phyloP scores from a whole-genome alignment of 2,113 vertebrate genomes.

The Gadus chalcogrammus region DNA sequence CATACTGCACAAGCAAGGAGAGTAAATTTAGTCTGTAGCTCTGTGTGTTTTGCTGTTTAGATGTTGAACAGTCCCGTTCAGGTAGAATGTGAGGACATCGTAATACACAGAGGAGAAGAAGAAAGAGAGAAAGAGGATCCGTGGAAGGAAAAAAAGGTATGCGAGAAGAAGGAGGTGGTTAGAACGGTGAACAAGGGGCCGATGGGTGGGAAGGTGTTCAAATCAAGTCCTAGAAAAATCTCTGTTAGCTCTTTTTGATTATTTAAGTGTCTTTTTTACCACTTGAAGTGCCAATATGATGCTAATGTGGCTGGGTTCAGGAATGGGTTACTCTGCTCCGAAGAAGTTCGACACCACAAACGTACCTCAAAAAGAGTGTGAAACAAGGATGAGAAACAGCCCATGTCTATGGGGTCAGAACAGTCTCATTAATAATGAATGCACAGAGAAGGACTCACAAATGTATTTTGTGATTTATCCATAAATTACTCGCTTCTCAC shows the following conservation, averaged over 20 bases:
- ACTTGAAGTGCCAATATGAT: constrained; percentile 15
- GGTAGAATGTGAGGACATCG: constrained; percentile 27
- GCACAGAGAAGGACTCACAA: too few species aligned
- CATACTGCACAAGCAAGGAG: constrained; percentile 28
- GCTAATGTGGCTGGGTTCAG: constrained; percentile 38
- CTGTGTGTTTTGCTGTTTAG: constrained; percentile 37
- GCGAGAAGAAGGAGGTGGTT: neutral
- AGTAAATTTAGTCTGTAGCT: constrained; percentile 40
- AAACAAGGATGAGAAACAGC: neutral
- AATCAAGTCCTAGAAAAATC: constrained; percentile 29
- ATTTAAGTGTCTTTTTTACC: constrained; percentile 13
- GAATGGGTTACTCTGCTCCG: constrained; percentile 4
- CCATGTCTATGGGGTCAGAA: neutral
- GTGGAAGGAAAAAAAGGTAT: neutral
- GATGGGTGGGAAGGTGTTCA: constrained; percentile 32
- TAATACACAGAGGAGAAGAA: neutral
- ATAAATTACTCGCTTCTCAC: too few species aligned
- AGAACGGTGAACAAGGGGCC: neutral
- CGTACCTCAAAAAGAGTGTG: neutral
- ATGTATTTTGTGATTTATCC: too few species aligned
- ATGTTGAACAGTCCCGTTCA: constrained; percentile 28
- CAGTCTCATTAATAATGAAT: too few species aligned
- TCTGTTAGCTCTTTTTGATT: constrained; percentile 33
- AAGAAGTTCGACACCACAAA: constrained; percentile 1
- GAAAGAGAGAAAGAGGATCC: neutral